A percentile compares a stretch with the other conserved stretches of the same genome.
Evolutionary conservation across 92 coral and sea anemone species (phyloP).

Genomic region (Actinostola sp.): DNA sequence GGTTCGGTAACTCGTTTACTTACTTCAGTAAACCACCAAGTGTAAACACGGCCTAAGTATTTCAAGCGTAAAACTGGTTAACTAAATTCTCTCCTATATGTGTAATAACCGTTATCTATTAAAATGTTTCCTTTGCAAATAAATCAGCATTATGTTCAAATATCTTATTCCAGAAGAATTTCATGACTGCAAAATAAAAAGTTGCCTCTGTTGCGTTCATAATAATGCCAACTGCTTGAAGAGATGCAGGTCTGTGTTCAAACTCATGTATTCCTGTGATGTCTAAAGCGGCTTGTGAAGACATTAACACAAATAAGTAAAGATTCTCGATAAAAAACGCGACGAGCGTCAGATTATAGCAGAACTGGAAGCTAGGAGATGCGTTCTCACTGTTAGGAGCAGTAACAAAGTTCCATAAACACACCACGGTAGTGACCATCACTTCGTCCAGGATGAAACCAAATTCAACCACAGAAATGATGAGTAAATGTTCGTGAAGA

Average conservation of each 20-base stretch:
- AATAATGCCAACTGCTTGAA: constrained; percentile 78
- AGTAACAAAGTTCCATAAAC: constrained; percentile 83
- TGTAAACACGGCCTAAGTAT: too few relatives aligned
- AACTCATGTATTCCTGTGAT: constrained; percentile 86
- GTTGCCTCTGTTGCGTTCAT: constrained; percentile 88
- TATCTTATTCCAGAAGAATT: constrained; percentile 83
- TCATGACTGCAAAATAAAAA: constrained; percentile 83
- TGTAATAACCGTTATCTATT: too few relatives aligned
- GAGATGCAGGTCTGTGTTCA: constrained; percentile 64
- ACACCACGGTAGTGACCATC: constrained; percentile 61
- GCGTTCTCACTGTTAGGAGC: constrained; percentile 53
- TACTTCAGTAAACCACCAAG: too few relatives aligned
- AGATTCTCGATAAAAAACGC: constrained; percentile 81
- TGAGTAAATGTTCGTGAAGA: constrained; percentile 67
- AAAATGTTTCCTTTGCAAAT: constrained; percentile 72
- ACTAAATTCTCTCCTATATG: too few relatives aligned
- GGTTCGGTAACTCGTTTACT: too few relatives aligned
- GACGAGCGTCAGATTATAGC: constrained; percentile 59
- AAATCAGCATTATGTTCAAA: constrained; percentile 70
- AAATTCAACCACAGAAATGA: constrained; percentile 64
- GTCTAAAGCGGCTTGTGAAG: constrained; percentile 89
- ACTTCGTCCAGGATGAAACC: constrained; percentile 79
- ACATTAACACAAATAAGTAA: constrained; percentile 74
- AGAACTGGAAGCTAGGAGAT: constrained; percentile 36
- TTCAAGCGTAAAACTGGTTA: too few relatives aligned